Evolutionary conservation across 2,888 invertebrate genomes (phyloP).

Genomic region (Celastrina argiolus): DNA sequence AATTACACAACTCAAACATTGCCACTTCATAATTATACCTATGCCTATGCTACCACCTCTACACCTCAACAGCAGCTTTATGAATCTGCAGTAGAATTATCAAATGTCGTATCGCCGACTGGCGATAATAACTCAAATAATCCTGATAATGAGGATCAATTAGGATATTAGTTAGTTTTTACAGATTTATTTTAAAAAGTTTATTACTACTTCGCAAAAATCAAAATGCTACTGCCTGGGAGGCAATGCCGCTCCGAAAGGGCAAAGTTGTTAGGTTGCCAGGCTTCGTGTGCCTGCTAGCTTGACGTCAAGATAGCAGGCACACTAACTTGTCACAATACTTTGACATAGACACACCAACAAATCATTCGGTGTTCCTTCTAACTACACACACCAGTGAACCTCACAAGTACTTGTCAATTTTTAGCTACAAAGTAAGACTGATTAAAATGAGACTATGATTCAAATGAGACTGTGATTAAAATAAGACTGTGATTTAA

Average conservation of each 20-base stretch:
- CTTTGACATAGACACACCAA: constrained; percentile 25
- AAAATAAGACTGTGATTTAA: no score
- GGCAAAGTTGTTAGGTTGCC: constrained; percentile 25
- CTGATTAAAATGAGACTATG: constrained; percentile 25
- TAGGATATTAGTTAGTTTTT: constrained; percentile 28
- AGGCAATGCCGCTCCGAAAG: constrained; percentile 25
- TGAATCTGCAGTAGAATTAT: constrained; percentile 30
- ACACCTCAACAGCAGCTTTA: constrained; percentile 29
- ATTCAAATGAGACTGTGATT: no score
- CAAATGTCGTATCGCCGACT: constrained; percentile 29
- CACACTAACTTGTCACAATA: constrained; percentile 25
- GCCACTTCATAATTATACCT: constrained; percentile 27
- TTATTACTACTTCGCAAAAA: constrained; percentile 25
- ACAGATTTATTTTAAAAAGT: constrained; percentile 27
- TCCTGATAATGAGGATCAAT: constrained; percentile 29
- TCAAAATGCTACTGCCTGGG: constrained; percentile 25
- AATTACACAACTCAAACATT: constrained; percentile 28
- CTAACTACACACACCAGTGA: constrained; percentile 23
- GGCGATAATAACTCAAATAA: constrained; percentile 29
- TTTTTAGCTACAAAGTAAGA: constrained; percentile 25
- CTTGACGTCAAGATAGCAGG: constrained; percentile 25
- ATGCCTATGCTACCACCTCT: constrained; percentile 28
- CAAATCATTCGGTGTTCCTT: constrained; percentile 25
- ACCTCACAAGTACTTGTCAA: constrained; percentile 22
- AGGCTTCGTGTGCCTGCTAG: constrained; percentile 25